phyloP scores from a whole-genome alignment of 2,888 invertebrate species.

The Platycnemis pennipes region DNA sequence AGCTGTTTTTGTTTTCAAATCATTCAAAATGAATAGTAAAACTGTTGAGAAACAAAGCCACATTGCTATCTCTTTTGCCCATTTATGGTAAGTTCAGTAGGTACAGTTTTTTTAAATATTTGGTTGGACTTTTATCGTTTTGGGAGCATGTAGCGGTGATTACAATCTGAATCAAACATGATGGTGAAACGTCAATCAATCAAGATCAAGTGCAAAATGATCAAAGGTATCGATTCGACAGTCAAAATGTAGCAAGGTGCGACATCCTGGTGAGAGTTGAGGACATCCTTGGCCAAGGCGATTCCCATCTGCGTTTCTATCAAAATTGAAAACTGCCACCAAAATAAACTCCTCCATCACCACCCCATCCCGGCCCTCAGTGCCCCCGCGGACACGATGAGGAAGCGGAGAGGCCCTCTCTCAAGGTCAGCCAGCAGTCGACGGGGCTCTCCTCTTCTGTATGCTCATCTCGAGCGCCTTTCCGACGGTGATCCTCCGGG shows the following conservation, averaged over 20 bases:
- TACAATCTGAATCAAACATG: too few relatives aligned
- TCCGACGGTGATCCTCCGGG: conserved; percentile 23
- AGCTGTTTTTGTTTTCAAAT: too few relatives aligned
- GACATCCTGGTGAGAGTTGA: background rate
- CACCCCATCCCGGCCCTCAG: background rate
- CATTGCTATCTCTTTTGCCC: too few relatives aligned
- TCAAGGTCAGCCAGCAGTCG: conserved; percentile 22
- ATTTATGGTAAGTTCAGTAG: too few relatives aligned
- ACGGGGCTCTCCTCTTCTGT: background rate
- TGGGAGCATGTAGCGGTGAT: too few relatives aligned
- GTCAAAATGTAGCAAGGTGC: background rate
- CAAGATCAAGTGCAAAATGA: too few relatives aligned
- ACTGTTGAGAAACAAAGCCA: too few relatives aligned
- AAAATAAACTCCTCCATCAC: conserved; percentile 36
- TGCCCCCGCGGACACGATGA: background rate
- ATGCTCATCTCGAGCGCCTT: conserved; percentile 30
- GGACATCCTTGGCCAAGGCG: background rate
- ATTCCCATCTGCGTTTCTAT: background rate
- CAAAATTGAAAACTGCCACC: conserved; percentile 14
- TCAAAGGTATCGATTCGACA: too few relatives aligned
- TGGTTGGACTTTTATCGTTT: too few relatives aligned
- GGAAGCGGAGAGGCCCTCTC: conserved; percentile 10
- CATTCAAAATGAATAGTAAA: too few relatives aligned
- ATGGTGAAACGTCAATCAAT: too few relatives aligned
- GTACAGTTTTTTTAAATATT: too few relatives aligned